phyloP scores from a whole-genome alignment of 2,797 vertebrate genomes.

The Aythya fuligula region DNA sequence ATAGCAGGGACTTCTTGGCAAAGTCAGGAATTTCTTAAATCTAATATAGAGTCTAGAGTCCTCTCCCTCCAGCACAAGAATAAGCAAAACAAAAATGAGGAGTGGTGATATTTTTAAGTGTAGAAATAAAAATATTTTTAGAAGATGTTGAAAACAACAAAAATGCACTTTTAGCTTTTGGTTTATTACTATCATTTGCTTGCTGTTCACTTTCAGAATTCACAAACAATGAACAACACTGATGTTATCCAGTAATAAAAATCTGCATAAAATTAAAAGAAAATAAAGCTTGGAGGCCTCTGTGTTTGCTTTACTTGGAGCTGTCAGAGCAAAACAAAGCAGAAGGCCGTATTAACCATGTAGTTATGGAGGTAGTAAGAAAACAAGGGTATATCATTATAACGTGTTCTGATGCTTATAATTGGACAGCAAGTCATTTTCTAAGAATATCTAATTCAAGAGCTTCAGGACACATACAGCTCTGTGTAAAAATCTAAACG shows the following conservation, averaged over 20 bases:
- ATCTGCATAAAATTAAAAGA: background rate
- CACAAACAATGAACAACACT: background rate
- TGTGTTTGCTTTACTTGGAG: background rate
- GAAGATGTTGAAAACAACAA: background rate
- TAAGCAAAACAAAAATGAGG: background rate
- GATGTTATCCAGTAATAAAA: background rate
- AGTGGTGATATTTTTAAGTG: background rate
- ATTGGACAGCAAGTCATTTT: background rate
- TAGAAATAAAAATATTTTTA: background rate
- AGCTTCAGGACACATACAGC: background rate
- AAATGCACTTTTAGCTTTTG: background rate
- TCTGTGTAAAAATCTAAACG: background rate
- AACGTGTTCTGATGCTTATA: background rate
- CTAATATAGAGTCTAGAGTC: background rate
- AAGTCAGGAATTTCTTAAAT: background rate
- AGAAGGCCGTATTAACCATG: background rate
- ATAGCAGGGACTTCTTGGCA: background rate
- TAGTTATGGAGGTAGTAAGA: background rate
- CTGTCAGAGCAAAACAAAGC: background rate
- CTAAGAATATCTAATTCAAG: background rate
- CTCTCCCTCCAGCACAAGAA: accelerated
- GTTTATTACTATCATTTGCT: background rate
- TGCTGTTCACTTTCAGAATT: background rate
- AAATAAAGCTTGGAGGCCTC: background rate
- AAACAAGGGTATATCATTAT: background rate